Conservation (phyloP, 2,113 vertebrate species). For the Corythoichthys haematopterus region DNA sequence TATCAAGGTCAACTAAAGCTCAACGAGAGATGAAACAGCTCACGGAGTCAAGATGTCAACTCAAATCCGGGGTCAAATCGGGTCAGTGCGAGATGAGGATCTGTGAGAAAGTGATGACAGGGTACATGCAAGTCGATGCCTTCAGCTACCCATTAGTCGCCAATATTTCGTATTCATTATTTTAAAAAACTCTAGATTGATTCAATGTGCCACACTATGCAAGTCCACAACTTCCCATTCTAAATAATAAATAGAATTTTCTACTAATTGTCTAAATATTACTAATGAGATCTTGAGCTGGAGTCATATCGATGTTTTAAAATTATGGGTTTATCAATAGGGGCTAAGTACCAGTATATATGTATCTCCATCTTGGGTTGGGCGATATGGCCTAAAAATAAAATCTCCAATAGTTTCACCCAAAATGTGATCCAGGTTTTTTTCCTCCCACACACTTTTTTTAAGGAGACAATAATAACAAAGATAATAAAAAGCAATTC, state of each 20-base stretch:
- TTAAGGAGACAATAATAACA: too few species aligned
- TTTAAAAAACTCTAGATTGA: neutral
- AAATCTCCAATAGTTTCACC: too few species aligned
- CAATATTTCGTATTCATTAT: neutral
- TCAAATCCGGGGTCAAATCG: constrained; percentile 28
- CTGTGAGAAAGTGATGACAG: constrained; percentile 4
- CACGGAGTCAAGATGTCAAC: constrained; percentile 26
- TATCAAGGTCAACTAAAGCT: constrained; percentile 55
- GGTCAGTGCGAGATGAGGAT: constrained; percentile 5
- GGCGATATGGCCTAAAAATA: too few species aligned
- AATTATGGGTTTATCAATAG: constrained; percentile 12
- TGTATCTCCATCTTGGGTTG: constrained; percentile 14
- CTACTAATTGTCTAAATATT: constrained; percentile 34
- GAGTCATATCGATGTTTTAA: constrained; percentile 15
- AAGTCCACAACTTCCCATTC: neutral
- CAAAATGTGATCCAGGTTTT: too few species aligned
- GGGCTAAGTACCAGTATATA: constrained; percentile 17
- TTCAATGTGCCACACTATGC: neutral
- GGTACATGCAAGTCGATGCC: constrained; percentile 1
- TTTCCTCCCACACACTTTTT: too few species aligned
- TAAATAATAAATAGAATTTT: constrained; percentile 4
- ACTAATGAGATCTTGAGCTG: constrained; percentile 41
- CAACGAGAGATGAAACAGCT: constrained; percentile 41
- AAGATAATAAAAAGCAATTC: too few species aligned
- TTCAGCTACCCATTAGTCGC: neutral